Evolutionary conservation across 1,140 invertebrate species (phyloP), one percentile per base, ranked within the genome.

Genomic region (Trichonephila inaurata): DNA sequence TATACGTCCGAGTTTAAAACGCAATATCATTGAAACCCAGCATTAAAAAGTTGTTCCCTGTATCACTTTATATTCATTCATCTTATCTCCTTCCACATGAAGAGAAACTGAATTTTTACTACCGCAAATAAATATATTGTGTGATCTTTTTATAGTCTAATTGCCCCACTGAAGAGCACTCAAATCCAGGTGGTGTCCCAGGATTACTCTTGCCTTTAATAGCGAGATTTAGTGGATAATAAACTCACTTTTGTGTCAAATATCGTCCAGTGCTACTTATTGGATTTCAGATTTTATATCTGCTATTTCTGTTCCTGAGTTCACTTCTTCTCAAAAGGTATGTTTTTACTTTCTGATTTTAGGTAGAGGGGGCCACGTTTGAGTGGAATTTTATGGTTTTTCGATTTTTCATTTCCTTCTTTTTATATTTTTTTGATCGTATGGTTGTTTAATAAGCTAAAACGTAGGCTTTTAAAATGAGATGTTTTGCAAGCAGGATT

Each of bases 241-340:
- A 91, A 91, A 91, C 89, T 77, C 66, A 16, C 72, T 91, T 91
- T 91, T 91, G 89, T 81, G 89, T 91, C 89, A 91, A 91, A 91
- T 77, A 82, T 91, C 28, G n/a, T 60, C 69, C 69, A 19, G 40
- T 66, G 72, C 19, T 58, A 24, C 90, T 92, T 92, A 92, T 92
- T 92, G 90, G 90, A 85, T 92, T 92, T 85, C 81, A 85, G 81
- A 85, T 92, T 92, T 92, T 92, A 92, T 92, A 92, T 85, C 90
- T 92, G n/a, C 24, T 85, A 69, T 83, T 33, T 66, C 72, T 91
- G 77, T 61, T 61, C 82, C 61, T 81, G 51, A 14, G 66, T 44
- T 28, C 12, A 60, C 72, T 77, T 64, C 58, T 51, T 33, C 16
- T 85, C 24, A 85, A 85, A 85, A 85, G 51, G 83, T 24, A 24